These are phyloP conservation scores for Bovichtus variegatus DNA, from an alignment of 2,797 vertebrate genomes.

Conservation along the genomic window DNA sequence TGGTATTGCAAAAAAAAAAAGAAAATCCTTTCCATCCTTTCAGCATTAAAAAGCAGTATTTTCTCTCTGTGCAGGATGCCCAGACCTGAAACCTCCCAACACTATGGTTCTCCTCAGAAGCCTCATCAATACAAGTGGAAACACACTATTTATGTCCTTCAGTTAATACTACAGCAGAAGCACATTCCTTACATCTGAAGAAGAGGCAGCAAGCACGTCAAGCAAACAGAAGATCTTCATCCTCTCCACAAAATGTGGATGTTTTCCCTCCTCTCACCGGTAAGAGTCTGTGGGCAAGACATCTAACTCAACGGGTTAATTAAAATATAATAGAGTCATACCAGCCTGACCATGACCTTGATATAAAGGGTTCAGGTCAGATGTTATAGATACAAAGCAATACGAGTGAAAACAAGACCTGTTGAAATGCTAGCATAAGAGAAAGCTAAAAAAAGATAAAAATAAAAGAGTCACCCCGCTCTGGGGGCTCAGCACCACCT, in stretches of 20 bases:
- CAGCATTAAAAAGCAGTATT: conserved; percentile 5
- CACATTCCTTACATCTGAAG: neutral
- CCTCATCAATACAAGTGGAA: neutral
- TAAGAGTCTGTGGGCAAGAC: neutral
- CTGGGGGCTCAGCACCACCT: neutral
- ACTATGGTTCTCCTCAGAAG: neutral
- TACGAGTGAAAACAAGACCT: neutral
- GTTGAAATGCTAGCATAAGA: neutral
- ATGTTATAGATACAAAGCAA: neutral
- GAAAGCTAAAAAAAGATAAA: too few relatives aligned
- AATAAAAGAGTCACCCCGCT: too few relatives aligned
- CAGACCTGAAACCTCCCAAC: neutral
- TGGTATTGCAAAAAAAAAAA: too few relatives aligned
- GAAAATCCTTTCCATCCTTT: too few relatives aligned
- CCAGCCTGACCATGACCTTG: neutral
- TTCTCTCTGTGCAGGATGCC: neutral
- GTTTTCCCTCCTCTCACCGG: too few relatives aligned
- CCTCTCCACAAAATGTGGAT: neutral
- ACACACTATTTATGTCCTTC: neutral
- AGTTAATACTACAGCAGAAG: neutral
- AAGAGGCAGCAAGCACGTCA: neutral
- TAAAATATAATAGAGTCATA: neutral
- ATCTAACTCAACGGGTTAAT: neutral
- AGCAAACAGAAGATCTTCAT: neutral
- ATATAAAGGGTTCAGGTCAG: neutral